These are phyloP conservation scores for Charaxes varanes DNA, from an alignment of 1,140 invertebrate species.

Conservation along the genomic window DNA sequence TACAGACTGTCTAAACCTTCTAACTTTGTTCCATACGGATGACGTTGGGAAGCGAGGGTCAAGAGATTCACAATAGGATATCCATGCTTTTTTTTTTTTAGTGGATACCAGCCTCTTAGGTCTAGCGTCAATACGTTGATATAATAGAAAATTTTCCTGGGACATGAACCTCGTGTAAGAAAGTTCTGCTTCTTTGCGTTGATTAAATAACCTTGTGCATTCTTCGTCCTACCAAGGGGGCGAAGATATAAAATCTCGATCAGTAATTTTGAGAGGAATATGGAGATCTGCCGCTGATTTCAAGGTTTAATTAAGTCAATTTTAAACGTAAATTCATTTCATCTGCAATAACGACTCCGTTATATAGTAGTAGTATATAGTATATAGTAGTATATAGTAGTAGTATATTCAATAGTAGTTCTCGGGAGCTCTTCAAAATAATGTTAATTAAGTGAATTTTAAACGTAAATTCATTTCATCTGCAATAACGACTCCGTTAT, in stretches of 20 bases:
- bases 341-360: too few relatives aligned
- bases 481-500: too few relatives aligned
- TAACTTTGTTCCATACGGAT: conserved; percentile 24
- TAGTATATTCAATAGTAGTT: too few relatives aligned
- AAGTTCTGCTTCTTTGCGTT: not conserved
- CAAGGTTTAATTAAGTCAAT: too few relatives aligned
- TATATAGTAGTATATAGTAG: too few relatives aligned
- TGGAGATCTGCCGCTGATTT: not conserved
- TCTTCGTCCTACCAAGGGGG: conserved; percentile 15
- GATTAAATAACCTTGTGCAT: not conserved
- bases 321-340: too few relatives aligned
- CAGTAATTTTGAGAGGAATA: not conserved
- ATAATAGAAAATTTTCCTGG: conserved; percentile 1
- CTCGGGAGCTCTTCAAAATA: too few relatives aligned
- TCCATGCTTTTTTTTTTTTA: conserved; percentile 8
- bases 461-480: too few relatives aligned
- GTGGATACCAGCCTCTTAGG: not conserved
- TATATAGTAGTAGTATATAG: too few relatives aligned
- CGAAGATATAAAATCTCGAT: not conserved
- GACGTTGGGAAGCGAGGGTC: conserved; percentile 5
- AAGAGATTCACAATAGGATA: conserved; percentile 14
- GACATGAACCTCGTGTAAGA: conserved; percentile 1
- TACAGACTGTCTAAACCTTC: conserved; percentile 12
- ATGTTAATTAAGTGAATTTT: too few relatives aligned
- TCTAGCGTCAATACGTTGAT: conserved; percentile 1